Evolutionary conservation across 2,797 vertebrate species (phyloP).

Genomic region (Catamblyrhynchus diadema): DNA sequence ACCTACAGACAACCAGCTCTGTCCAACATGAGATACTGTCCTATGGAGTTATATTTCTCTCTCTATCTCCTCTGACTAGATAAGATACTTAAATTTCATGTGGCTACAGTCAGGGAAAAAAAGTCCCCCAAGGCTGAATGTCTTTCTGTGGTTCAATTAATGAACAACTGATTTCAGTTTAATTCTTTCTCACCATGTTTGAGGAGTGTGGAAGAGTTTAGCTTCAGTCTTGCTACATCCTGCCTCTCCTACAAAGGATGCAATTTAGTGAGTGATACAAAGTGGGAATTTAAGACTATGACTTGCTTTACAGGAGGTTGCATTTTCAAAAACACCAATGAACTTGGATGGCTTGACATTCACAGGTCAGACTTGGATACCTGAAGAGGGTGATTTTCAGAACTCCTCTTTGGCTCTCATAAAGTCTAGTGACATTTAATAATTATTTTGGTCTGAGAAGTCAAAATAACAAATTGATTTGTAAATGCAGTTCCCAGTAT

Average conservation of each 20-base stretch:
- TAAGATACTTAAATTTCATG: conserved; percentile 43
- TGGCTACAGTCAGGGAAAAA: neutral
- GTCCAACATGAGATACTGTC: neutral
- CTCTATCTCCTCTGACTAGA: conserved; percentile 12
- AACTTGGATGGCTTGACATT: neutral
- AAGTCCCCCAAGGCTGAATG: neutral
- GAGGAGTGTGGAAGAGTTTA: neutral
- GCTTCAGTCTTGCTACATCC: neutral
- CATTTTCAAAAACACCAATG: neutral
- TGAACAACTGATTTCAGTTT: neutral
- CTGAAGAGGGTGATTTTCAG: neutral
- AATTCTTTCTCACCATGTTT: neutral
- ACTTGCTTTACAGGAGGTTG: neutral
- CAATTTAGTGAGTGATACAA: neutral
- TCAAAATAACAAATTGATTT: neutral
- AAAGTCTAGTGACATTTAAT: neutral
- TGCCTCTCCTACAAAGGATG: neutral
- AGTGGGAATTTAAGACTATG: neutral
- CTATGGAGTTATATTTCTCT: conserved; percentile 20
- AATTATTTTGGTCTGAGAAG: neutral
- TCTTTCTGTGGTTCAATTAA: neutral
- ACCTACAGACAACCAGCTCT: neutral
- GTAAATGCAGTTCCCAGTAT: neutral
- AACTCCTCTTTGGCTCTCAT: neutral
- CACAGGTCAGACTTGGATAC: neutral